phyloP scores from a whole-genome alignment of 1,140 invertebrate species.

The Atta cephalotes region DNA sequence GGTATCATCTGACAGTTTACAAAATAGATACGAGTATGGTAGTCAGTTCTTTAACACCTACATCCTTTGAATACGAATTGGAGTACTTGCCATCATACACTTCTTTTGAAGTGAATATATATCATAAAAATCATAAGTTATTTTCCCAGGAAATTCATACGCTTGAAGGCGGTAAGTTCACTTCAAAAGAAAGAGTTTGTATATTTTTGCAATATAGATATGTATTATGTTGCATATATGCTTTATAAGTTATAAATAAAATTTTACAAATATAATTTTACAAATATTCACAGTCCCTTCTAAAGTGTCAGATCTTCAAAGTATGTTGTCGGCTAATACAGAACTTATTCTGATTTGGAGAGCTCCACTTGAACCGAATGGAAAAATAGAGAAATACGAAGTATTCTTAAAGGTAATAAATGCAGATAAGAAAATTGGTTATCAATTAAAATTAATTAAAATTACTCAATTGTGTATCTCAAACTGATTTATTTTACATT shows the following conservation, averaged over 20 bases:
- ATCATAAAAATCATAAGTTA: neutral
- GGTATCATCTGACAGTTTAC: constrained; percentile 45
- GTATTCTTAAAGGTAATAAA: constrained; percentile 60
- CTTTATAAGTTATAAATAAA: neutral
- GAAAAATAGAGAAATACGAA: constrained; percentile 58
- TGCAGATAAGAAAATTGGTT: neutral
- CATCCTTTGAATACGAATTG: constrained; percentile 26
- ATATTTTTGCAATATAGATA: neutral
- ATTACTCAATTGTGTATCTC: neutral
- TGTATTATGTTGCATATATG: neutral
- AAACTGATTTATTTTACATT: neutral
- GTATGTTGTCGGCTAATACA: neutral
- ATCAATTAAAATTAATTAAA: neutral
- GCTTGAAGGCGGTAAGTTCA: constrained; percentile 61
- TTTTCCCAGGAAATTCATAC: constrained; percentile 50
- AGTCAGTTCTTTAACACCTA: neutral
- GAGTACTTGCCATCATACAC: constrained; percentile 17
- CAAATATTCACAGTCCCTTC: constrained; percentile 56
- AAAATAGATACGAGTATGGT: neutral
- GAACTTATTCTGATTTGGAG: constrained; percentile 51
- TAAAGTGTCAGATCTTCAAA: constrained; percentile 11
- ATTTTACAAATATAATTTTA: neutral
- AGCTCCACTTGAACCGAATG: constrained; percentile 36
- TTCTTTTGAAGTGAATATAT: constrained; percentile 42
- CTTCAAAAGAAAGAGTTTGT: too few species aligned